These are phyloP conservation scores for Discoglossus pictus DNA, from an alignment of 2,797 vertebrate genomes.

Conservation along the genomic window DNA sequence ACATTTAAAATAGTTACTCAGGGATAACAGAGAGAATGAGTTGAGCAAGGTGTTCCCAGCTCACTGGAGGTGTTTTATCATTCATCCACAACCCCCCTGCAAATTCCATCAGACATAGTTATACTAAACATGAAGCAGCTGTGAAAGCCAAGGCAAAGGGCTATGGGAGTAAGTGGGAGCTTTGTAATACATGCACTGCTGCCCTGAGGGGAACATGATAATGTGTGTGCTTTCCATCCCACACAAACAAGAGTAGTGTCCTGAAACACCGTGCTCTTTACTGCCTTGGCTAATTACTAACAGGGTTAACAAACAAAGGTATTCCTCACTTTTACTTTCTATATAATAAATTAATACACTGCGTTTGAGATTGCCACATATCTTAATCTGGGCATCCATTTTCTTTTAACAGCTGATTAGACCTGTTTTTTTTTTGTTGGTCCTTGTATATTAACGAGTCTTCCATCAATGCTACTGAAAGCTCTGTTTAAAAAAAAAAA, in stretches of 20 bases:
- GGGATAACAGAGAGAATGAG: not conserved
- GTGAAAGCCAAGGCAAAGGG: constrained; percentile 43
- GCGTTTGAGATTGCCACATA: too few relatives aligned
- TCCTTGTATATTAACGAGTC: too few relatives aligned
- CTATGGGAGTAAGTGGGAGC: constrained; percentile 36
- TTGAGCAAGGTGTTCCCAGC: constrained; percentile 13
- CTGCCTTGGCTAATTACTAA: constrained; percentile 50
- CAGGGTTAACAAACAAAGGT: constrained; percentile 42
- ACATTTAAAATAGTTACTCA: constrained; percentile 29
- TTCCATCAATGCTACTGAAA: too few relatives aligned
- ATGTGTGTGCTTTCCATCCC: constrained; percentile 36
- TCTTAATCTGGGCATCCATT: too few relatives aligned
- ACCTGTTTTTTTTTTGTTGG: too few relatives aligned
- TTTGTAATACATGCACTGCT: constrained; percentile 23
- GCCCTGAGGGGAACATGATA: constrained; percentile 24
- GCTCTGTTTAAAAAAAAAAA: too few relatives aligned
- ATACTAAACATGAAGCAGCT: constrained; percentile 41
- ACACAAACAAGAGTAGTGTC: constrained; percentile 40
- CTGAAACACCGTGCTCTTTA: constrained; percentile 32
- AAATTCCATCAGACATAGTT: constrained; percentile 25
- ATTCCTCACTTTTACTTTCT: not conserved
- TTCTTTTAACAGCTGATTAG: too few relatives aligned
- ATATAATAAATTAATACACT: too few relatives aligned
- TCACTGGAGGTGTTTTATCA: constrained; percentile 24
- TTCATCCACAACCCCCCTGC: constrained; percentile 38